Evolutionary conservation across 2,113 vertebrate genomes (phyloP), one percentile per base, ranked within the genome.

Genomic region (Tetrao urogallus): DNA sequence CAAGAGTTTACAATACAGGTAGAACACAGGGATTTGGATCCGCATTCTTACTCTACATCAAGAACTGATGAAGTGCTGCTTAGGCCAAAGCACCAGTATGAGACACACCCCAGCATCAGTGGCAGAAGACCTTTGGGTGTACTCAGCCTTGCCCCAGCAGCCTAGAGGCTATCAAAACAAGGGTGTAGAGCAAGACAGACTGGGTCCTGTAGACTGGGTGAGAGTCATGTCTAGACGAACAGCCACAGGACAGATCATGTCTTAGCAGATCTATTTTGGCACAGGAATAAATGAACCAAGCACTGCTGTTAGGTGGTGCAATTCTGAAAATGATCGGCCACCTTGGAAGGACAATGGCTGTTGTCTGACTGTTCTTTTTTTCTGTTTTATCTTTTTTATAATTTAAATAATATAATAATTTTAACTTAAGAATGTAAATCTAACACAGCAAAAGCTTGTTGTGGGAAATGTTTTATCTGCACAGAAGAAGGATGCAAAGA

Each of bases 91-190:
- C 9, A 10, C 3, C 34, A 14, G 20, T 17, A 61, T 0, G 5
- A 70, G 43, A 15, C 0, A 0, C 28, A 25, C 16, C 1, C 1
- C 48, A 65, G 1, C 25, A 11, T 36, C 58, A 65, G 19, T 10
- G 11, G 12, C 19, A 82, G 36, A 83, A 79, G 36, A 71, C 27
- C 13, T 27, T 28, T 40, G 50, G 40, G 40, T n/a, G 8, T 0
- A 0, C 54, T 88, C 3, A 0, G 3, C 43, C 56, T n/a, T 54
- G 8, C 22, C 5, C 32, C 34, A 1, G 3, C 27, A 30, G 56
- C 48, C 48, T 24, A 40, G 14, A 57, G 21, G 34, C n/a, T 36
- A 86, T 13, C 14, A 57, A 89, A 50, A 16, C 19, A 50, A 45
- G 40, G 50, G 48, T 1, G 0, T 0, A 54, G 17, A 78, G 20